Evolutionary conservation across 2,797 vertebrate species (phyloP).

Genomic region (Synanceia verrucosa): DNA sequence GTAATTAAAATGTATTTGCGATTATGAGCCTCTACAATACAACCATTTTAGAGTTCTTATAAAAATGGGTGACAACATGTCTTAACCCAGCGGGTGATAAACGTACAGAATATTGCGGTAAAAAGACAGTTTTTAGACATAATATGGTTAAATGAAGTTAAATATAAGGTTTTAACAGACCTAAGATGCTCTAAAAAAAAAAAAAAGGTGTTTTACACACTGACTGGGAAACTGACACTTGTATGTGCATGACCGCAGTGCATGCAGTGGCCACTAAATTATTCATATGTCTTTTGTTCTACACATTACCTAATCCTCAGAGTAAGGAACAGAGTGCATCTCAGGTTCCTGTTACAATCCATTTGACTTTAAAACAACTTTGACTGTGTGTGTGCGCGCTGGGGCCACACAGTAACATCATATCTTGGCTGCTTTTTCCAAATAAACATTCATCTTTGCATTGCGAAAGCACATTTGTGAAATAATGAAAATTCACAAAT

Average conservation of each 20-base stretch:
- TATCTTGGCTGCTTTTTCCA: conserved; percentile 48
- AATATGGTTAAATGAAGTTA: not conserved
- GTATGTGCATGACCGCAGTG: conserved; percentile 72
- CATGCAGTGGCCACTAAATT: conserved; percentile 75
- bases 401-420: conserved; percentile 45
- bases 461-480: conserved; percentile 30
- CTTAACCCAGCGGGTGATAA: rapidly evolving
- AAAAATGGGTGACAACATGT: not conserved
- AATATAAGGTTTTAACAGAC: not conserved
- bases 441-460: conserved; percentile 69
- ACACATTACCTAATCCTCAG: conserved; percentile 81
- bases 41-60: not conserved
- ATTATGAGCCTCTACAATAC: not conserved
- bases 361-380: conserved; percentile 87
- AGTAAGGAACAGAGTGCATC: conserved; percentile 70
- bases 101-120: not conserved
- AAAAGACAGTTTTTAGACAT: not conserved
- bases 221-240: conserved; percentile 70
- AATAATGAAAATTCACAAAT: conserved; percentile 66
- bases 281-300: conserved; percentile 83
- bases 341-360: conserved; percentile 79
- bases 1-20: conserved; percentile 4
- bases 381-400: conserved; percentile 52
- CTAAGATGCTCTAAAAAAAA: conserved; percentile 1
- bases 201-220: conserved; percentile 57